Conservation (phyloP, 2,888 invertebrate genomes). For the Plusia festucae region DNA sequence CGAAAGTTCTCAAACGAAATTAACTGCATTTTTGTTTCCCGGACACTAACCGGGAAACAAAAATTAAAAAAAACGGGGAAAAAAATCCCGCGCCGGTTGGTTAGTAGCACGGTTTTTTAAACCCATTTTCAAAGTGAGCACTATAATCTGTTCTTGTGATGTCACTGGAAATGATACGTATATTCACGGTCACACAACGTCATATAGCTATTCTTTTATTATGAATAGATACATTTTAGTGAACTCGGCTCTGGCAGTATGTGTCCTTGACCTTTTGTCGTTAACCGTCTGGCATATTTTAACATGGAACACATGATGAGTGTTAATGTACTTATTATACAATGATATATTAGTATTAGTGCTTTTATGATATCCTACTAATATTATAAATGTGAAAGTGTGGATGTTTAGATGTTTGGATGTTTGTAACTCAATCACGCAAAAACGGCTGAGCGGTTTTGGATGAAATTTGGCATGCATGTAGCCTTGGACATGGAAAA, state of each 20-base stretch:
- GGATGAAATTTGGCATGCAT: no score
- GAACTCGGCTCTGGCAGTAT: not conserved
- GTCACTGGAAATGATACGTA: conserved; percentile 6
- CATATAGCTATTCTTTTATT: not conserved
- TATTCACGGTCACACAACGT: not conserved
- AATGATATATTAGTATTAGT: not conserved
- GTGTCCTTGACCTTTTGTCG: not conserved
- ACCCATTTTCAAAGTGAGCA: conserved; percentile 22
- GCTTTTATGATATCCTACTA: no score
- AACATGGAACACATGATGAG: not conserved
- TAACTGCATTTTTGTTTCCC: conserved; percentile 15
- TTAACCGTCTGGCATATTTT: not conserved
- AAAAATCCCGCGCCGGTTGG: conserved; percentile 6
- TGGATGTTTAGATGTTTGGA: no score
- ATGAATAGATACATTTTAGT: conserved; percentile 1
- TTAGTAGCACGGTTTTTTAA: conserved; percentile 25
- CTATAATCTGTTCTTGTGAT: not conserved
- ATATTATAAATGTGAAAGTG: no score
- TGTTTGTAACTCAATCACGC: no score
- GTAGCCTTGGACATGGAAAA: no score
- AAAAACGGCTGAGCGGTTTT: no score
- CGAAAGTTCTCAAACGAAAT: conserved; percentile 29
- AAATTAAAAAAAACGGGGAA: no score
- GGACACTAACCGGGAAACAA: no score
- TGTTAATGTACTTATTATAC: not conserved